phyloP scores from a whole-genome alignment of 1,140 invertebrate genomes.

The Tigriopus japonicus region DNA sequence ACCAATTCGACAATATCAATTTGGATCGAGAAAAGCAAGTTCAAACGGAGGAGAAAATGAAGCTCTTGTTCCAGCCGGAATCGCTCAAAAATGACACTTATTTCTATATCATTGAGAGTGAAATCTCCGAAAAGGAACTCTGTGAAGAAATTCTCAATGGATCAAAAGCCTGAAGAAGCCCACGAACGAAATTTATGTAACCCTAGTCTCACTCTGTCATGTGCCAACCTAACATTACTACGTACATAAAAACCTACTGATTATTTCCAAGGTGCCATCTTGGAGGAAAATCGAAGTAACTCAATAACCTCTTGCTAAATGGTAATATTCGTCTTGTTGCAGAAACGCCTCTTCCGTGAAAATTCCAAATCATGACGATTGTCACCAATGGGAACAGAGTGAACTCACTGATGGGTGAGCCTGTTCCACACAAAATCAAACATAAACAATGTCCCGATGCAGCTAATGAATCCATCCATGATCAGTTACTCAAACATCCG shows the following conservation, averaged over 20 bases:
- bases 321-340: too few relatives aligned
- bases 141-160: background rate
- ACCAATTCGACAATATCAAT: background rate
- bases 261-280: background rate
- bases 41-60: background rate
- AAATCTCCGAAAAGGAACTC: background rate
- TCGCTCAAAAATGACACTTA: background rate
- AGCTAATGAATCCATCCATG: too few relatives aligned
- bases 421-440: too few relatives aligned
- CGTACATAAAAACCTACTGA: background rate
- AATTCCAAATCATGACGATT: too few relatives aligned
- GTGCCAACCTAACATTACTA: background rate
- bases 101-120: background rate
- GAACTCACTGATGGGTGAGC: too few relatives aligned
- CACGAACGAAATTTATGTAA: background rate
- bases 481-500: too few relatives aligned
- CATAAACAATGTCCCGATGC: too few relatives aligned
- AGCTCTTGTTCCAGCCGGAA: background rate
- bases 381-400: too few relatives aligned
- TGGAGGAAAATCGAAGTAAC: background rate
- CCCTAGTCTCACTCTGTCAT: background rate
- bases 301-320: too few relatives aligned
- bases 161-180: background rate
- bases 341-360: too few relatives aligned
- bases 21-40: background rate